Conservation (phyloP, 2,888 invertebrate genomes). For the Machimus atricapillus region DNA sequence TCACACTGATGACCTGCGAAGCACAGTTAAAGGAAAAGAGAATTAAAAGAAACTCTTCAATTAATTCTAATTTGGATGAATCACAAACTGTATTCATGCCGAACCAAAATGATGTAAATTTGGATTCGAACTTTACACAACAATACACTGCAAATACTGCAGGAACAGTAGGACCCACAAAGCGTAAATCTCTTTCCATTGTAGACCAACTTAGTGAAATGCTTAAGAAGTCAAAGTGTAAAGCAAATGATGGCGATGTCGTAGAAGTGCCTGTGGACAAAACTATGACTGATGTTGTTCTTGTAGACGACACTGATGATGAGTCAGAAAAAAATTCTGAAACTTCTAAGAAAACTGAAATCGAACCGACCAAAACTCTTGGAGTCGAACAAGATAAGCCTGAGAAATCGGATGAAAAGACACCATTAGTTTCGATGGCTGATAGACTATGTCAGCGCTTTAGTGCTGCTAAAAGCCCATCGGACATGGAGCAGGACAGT, state of each 20-base stretch:
- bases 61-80: not conserved
- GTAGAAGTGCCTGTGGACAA: not conserved
- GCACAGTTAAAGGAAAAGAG: constrained; percentile 44
- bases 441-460: constrained; percentile 28
- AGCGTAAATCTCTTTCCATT: constrained; percentile 11
- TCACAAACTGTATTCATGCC: constrained; percentile 21
- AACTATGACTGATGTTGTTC: not conserved
- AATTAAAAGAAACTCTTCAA: not conserved
- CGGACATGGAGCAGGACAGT: constrained; percentile 20
- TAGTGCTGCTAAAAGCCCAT: not conserved
- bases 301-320: not conserved
- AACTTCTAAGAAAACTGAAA: not conserved
- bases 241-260: not conserved
- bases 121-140: constrained; percentile 42
- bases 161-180: not conserved
- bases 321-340: not conserved
- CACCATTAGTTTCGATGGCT: not conserved
- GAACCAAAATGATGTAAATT: constrained; percentile 40
- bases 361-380: not conserved
- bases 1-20: constrained; percentile 48
- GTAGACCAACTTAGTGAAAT: constrained; percentile 53
- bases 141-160: not conserved
- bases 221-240: constrained; percentile 41
- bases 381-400: not conserved
- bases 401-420: not conserved